Evolutionary conservation across 1,140 invertebrate species (phyloP).

Genomic region (Diploscapter pachys): DNA sequence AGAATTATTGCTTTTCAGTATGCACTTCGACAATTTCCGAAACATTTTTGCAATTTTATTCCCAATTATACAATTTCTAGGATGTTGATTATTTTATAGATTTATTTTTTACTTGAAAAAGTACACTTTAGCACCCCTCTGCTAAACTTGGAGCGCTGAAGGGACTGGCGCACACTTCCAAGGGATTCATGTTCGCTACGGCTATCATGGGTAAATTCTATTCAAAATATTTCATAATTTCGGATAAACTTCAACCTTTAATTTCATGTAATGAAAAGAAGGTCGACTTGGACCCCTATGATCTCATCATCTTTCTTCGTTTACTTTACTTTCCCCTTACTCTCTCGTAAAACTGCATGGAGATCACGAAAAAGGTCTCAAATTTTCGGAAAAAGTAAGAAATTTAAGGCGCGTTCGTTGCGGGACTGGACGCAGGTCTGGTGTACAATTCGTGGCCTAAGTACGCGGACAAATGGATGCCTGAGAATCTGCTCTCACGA

Average conservation of each 20-base stretch:
- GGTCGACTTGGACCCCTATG: no score
- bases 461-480: slow-evolving; percentile 93
- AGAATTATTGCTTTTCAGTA: no score
- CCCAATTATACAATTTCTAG: no score
- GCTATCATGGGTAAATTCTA: slow-evolving; percentile 74
- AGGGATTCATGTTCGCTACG: slow-evolving; percentile 82
- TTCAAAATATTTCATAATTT: slow-evolving; percentile 9
- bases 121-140: slow-evolving; percentile 44
- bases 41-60: no score
- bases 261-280: no score
- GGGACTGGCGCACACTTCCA: slow-evolving; percentile 73
- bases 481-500: slow-evolving; percentile 75
- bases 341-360: no score
- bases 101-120: slow-evolving; percentile 1
- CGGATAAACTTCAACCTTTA: no score
- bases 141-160: slow-evolving; percentile 64
- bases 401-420: slow-evolving; percentile 84
- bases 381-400: not conserved
- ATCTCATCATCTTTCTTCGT: no score
- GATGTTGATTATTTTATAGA: no score
- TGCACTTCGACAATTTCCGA: not conserved
- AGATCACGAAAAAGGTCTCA: no score
- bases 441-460: slow-evolving; percentile 98
- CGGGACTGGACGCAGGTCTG: slow-evolving; percentile 91
- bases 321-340: no score